Base-by-base conservation (phyloP, 1,140 invertebrate genomes). In the Streblospio benedicti region DNA sequence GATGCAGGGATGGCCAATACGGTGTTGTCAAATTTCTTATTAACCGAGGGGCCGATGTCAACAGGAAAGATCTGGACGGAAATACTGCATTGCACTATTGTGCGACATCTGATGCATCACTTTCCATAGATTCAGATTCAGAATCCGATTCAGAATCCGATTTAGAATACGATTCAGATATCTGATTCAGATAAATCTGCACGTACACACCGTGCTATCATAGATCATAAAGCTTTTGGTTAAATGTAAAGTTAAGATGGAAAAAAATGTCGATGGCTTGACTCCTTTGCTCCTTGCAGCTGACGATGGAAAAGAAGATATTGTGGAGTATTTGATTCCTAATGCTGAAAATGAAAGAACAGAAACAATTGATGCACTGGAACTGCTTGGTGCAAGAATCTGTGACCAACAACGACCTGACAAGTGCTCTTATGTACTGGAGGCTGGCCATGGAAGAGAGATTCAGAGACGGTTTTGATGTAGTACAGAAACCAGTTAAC, bases 1-100 rank as follows among this genome's bases (percentile, higher is more conserved):
- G 91, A 14, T 96, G 93, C 77, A 96, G 93, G 78, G 93, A 93
- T 79, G 90, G 91, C 18, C 91, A 94, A 75, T 84, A 86, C 62
- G 81, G 83, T 69, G 92, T 95, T 67, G 89, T 89, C 5, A 87
- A 87, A 71, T 95, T 88, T 78, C 81, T 96, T 47, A 82, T 97
- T 5, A 83, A 85, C 30, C 75, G 90, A 31, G 87, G 88, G 68
- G 93, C 92, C 3, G 86, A 93, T 75, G 88, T 94, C 0, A 94
- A 97, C 76, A 83, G 79, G 56, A 93, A 93, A 79, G 94, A 90
- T 77, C 86, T 93, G 69, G 41, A 63, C 77, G 91, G 91, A 1
- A 96, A 96, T 73, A 97, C 93, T 16, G 93, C 93, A 20, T 72
- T 97, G 28, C 93, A 97, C 78, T 93, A 97, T 72, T 94, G 91